A percentile compares a stretch with the other conserved stretches of the same genome.
Evolutionary conservation across 2,888 invertebrate species (phyloP).

Genomic region (Euplexia lucipara): DNA sequence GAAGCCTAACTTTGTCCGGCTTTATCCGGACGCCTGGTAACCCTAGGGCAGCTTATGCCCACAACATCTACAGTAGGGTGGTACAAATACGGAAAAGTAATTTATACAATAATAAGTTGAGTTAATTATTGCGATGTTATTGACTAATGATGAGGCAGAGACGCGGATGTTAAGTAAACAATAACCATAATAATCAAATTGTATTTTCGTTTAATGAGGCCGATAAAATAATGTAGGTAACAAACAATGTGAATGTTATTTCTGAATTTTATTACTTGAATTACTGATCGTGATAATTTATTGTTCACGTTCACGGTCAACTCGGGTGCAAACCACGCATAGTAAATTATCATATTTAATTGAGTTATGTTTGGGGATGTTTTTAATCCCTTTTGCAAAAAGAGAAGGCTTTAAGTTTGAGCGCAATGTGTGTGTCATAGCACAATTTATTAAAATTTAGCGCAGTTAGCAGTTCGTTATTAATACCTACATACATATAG

Average conservation of each 20-base stretch:
- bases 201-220: slow-evolving; percentile 24
- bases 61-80: neutral
- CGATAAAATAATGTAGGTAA: slow-evolving; percentile 13
- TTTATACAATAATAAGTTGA: neutral
- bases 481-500: too few species aligned
- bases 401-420: too few species aligned
- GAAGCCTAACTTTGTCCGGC: too few species aligned
- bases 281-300: slow-evolving; percentile 9
- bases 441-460: too few species aligned
- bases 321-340: neutral
- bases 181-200: slow-evolving; percentile 25
- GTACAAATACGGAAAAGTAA: neutral
- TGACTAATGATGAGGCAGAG: neutral
- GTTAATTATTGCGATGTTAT: neutral
- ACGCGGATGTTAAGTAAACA: slow-evolving; percentile 29
- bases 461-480: too few species aligned
- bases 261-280: slow-evolving; percentile 1
- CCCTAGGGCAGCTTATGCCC: too few species aligned
- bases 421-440: too few species aligned
- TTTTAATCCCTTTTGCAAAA: neutral
- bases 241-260: neutral
- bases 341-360: slow-evolving; percentile 16
- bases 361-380: neutral
- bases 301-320: slow-evolving; percentile 29
- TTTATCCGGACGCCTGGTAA: too few species aligned